These are phyloP conservation scores for Pseudomugil tenellus DNA, from an alignment of 2,797 vertebrate species.

Conservation along the genomic window DNA sequence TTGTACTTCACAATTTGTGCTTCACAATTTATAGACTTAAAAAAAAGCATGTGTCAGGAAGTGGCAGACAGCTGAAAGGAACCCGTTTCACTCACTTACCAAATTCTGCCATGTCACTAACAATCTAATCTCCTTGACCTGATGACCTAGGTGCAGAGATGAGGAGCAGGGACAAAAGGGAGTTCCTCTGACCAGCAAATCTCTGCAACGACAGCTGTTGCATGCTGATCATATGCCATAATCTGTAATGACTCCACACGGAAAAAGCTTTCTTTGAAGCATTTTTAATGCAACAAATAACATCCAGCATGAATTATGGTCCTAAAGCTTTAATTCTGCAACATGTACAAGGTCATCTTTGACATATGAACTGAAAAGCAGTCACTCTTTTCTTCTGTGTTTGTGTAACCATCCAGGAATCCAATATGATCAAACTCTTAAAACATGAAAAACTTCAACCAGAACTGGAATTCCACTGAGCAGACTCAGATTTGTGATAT, in stretches of 20 bases:
- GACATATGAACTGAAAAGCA: background rate
- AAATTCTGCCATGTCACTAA: slow-evolving; percentile 65
- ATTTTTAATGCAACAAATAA: background rate
- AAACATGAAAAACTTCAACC: slow-evolving; percentile 41
- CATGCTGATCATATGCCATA: background rate
- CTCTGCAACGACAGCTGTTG: slow-evolving; percentile 24
- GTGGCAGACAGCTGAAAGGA: slow-evolving; percentile 58
- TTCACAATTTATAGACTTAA: slow-evolving; percentile 4
- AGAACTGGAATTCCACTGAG: slow-evolving; percentile 52
- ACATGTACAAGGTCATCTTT: background rate
- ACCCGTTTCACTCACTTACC: slow-evolving; percentile 68
- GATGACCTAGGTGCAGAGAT: slow-evolving; percentile 69
- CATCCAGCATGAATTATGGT: background rate
- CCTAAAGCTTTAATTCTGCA: background rate
- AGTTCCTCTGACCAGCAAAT: slow-evolving; percentile 40
- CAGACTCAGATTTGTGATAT: slow-evolving; percentile 55
- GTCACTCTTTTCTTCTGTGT: slow-evolving; percentile 36
- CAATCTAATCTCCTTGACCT: slow-evolving; percentile 78
- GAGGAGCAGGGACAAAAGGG: slow-evolving; percentile 53
- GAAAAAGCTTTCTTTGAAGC: background rate
- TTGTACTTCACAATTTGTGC: too few relatives aligned
- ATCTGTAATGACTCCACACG: background rate
- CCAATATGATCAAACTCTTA: slow-evolving; percentile 16
- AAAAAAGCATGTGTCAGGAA: slow-evolving; percentile 34
- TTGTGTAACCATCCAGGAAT: slow-evolving; percentile 20